These are phyloP conservation scores for Pyrocephalus nanus DNA, from an alignment of 2,797 vertebrate species.

Conservation along the genomic window DNA sequence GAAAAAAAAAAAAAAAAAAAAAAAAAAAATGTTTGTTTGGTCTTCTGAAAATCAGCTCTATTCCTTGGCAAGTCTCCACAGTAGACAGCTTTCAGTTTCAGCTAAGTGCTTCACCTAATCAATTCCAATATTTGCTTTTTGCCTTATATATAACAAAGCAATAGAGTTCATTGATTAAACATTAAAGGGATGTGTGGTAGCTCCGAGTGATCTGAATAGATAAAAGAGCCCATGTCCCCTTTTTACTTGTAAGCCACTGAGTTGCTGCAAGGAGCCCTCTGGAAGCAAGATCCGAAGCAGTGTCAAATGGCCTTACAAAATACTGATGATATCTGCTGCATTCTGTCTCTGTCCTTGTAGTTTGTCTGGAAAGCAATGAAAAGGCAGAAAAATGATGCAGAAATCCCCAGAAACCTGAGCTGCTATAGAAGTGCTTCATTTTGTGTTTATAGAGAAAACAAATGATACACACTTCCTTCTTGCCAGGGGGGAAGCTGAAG, in stretches of 20 bases:
- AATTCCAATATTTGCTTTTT: background rate
- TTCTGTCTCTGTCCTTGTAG: background rate
- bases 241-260: background rate
- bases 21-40: background rate
- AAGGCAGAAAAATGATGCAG: background rate
- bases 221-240: background rate
- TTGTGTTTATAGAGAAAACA: background rate
- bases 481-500: background rate
- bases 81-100: background rate
- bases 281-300: background rate
- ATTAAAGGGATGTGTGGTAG: background rate
- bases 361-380: background rate
- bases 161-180: slow-evolving; percentile 4
- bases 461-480: background rate
- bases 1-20: too few relatives aligned
- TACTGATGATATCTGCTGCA: background rate
- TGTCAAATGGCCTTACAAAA: background rate
- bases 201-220: background rate
- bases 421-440: background rate
- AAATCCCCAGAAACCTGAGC: background rate
- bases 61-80: background rate
- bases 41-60: background rate
- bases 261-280: background rate
- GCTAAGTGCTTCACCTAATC: background rate
- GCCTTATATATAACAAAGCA: background rate